phyloP scores from a whole-genome alignment of 2,797 vertebrate genomes.

The Gadopsis marmoratus region DNA sequence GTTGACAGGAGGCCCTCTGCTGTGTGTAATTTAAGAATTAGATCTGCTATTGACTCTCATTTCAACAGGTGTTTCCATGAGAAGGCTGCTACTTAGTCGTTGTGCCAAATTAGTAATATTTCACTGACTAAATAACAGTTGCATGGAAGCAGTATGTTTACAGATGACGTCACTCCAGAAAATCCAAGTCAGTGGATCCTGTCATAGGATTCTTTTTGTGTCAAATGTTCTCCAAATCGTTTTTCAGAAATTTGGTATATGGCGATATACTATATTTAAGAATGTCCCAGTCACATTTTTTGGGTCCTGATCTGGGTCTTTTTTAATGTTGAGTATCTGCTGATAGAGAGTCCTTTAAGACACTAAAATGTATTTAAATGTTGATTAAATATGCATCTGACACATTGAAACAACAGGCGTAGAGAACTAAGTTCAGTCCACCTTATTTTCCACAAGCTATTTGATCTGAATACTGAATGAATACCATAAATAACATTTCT shows the following conservation, averaged over 20 bases:
- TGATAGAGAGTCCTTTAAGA: too few species aligned
- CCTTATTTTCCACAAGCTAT: too few species aligned
- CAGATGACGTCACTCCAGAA: neutral
- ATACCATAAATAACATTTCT: too few species aligned
- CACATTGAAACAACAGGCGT: too few species aligned
- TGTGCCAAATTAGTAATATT: neutral
- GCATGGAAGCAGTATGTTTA: neutral
- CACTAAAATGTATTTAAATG: too few species aligned
- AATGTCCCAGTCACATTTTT: neutral
- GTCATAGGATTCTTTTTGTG: neutral
- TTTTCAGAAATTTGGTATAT: neutral
- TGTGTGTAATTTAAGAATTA: constrained; percentile 33
- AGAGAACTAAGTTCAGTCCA: too few species aligned
- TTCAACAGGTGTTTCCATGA: constrained; percentile 27
- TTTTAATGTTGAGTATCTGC: neutral
- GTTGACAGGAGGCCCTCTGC: constrained; percentile 41
- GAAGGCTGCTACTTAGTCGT: neutral
- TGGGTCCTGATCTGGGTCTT: neutral
- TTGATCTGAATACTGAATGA: too few species aligned
- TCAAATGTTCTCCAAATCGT: neutral
- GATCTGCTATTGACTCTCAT: constrained; percentile 21
- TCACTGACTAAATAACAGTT: neutral
- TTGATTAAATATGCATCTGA: too few species aligned
- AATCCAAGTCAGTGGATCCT: neutral
- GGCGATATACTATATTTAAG: neutral